Base-by-base conservation (phyloP, 2,113 vertebrate species). In the Willisornis vidua region DNA sequence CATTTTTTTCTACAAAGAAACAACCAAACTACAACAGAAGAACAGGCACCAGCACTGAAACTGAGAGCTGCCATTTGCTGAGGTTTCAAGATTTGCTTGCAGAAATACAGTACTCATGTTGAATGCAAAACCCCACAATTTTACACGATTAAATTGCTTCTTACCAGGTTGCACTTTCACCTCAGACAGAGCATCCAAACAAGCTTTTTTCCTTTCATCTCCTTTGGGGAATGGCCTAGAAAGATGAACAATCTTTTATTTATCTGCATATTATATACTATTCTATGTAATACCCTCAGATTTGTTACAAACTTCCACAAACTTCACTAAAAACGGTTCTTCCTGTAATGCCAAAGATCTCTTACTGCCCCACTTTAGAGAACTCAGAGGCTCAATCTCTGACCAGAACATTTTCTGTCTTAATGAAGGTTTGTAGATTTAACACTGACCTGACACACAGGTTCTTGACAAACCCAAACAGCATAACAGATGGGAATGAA, bases 101-200 rank as follows among this genome's bases (percentile, higher is more conserved):
- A 93, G 72, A 86, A 90, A 80, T 12, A 66, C 18, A 58, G 67
- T 17, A 51, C 26, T 57, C 45, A n/a, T 19, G 6, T 11, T 78
- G 70, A 90, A 93, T 54, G n/a, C 45, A 92, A 84, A 89, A 77
- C 9, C 25, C 76, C 35, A 46, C n/a, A 31, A 1, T 43, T 80
- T 76, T 20, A 59, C 24, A 43, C 0, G 0, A 82, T 41, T 61
- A 77, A 77, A 90, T 33, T 14, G 24, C 26, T n/a, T 88, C 98
- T 98, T 97, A 99, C 99, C 99, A 28, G 99, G 99, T 72, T 99
- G 99, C 49, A 99, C 99, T 97, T 99, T 98, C 96, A 99, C 99
- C 90, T 99, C 99, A 41, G 99, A 99, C 54, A 99, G 97, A 41
- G 99, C 98, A 7, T 97, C 98, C 93, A 99, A 98, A 95, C 99